Percentiles rank a stretch among this genome's conserved stretches.
phyloP scores from a whole-genome alignment of 2,113 vertebrate species.

The Catharus minimus region DNA sequence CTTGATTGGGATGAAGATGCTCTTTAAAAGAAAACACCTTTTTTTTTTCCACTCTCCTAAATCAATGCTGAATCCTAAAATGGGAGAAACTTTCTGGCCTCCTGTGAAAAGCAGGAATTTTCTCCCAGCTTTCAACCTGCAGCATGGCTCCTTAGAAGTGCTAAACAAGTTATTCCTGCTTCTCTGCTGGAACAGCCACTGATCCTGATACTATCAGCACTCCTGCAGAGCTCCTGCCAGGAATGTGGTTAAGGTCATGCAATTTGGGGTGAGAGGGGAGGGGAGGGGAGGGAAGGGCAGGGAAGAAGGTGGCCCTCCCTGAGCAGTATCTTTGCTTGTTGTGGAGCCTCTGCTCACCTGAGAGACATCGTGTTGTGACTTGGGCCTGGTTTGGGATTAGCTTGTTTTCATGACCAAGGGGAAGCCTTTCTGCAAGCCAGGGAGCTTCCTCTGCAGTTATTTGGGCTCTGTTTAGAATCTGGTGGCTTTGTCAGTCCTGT shows the following conservation, averaged over 20 bases:
- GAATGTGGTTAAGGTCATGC: not conserved
- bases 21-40: not conserved
- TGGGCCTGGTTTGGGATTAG: not conserved
- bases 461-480: not conserved
- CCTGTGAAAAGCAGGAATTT: slow-evolving; percentile 27
- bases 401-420: not conserved
- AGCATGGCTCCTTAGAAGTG: slow-evolving; percentile 25
- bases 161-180: slow-evolving; percentile 53
- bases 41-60: slow-evolving; percentile 20
- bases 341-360: not conserved
- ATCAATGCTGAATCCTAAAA: not conserved
- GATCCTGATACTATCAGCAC: not conserved
- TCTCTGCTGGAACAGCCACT: slow-evolving; percentile 16
- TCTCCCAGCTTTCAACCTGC: slow-evolving; percentile 23
- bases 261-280: not conserved
- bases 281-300: not conserved
- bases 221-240: not conserved
- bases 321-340: not conserved
- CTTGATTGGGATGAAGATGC: not conserved
- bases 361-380: accelerated
- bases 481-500: not conserved
- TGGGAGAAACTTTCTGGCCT: slow-evolving; percentile 44
- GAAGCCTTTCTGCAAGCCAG: not conserved
- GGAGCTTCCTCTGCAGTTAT: not conserved
- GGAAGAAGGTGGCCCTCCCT: not conserved